Evolutionary conservation across 2,113 vertebrate species (phyloP).

Genomic region (Plotosus lineatus): DNA sequence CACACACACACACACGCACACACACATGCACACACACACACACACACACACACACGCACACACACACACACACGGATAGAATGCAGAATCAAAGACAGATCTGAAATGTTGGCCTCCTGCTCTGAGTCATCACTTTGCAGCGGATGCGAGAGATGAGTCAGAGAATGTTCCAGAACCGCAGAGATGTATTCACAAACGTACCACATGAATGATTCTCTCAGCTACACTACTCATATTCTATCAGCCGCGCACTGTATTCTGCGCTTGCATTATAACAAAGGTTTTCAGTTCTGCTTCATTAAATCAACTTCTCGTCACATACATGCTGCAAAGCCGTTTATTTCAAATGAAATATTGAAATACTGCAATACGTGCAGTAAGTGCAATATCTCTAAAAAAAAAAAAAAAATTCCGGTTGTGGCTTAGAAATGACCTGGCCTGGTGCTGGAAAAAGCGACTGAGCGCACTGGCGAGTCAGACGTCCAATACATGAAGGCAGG

Average conservation of each 20-base stretch:
- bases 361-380: background rate
- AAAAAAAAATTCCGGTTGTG: conserved; percentile 39
- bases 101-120: conserved; percentile 62
- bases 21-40: conserved; percentile 31
- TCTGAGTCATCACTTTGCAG: conserved; percentile 84
- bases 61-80: conserved; percentile 5
- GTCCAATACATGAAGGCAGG: conserved; percentile 62
- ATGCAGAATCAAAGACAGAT: conserved; percentile 42
- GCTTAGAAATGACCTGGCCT: conserved; percentile 59
- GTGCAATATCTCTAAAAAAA: conserved; percentile 55
- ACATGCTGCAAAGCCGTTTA: background rate
- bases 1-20: conserved; percentile 20
- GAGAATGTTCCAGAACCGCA: conserved; percentile 74
- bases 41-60: conserved; percentile 40
- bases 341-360: conserved; percentile 36
- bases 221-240: conserved; percentile 51
- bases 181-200: conserved; percentile 56
- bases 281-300: conserved; percentile 10
- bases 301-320: background rate
- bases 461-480: conserved; percentile 56
- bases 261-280: background rate
- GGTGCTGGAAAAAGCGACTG: conserved; percentile 62
- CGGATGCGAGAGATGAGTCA: conserved; percentile 82
- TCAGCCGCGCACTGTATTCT: conserved; percentile 9
- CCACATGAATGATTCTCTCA: conserved; percentile 62